Conservation (phyloP, 2,113 vertebrate genomes). For the Leucoraja erinaceus region DNA sequence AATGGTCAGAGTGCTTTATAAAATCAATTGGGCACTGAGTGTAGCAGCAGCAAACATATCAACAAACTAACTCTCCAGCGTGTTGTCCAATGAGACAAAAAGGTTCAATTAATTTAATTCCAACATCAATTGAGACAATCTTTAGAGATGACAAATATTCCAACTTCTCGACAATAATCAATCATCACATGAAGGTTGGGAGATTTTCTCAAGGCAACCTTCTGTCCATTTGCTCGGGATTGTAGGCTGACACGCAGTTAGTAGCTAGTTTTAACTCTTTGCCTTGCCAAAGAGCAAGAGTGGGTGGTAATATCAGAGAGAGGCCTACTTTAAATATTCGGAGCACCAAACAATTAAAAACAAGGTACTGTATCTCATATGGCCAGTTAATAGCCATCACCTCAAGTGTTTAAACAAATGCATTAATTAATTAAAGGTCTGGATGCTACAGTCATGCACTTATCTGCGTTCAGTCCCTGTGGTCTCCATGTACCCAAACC, state of each 20-base stretch:
- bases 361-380: not conserved
- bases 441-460: not conserved
- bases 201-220: not conserved
- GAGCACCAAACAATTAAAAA: not conserved
- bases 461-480: not conserved
- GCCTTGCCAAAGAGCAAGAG: not conserved
- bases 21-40: not conserved
- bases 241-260: not conserved
- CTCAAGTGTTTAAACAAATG: not conserved
- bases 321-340: not conserved
- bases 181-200: not conserved
- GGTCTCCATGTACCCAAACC: no score
- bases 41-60: not conserved
- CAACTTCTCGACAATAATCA: not conserved
- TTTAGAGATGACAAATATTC: not conserved
- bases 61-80: not conserved
- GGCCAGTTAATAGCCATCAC: not conserved
- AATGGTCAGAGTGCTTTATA: not conserved
- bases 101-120: not conserved
- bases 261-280: not conserved
- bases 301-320: not conserved
- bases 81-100: not conserved
- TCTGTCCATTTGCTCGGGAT: not conserved
- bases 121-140: not conserved
- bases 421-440: not conserved